Evolutionary conservation across 1,140 invertebrate genomes (phyloP).

Genomic region (Trichonephila clavipes): DNA sequence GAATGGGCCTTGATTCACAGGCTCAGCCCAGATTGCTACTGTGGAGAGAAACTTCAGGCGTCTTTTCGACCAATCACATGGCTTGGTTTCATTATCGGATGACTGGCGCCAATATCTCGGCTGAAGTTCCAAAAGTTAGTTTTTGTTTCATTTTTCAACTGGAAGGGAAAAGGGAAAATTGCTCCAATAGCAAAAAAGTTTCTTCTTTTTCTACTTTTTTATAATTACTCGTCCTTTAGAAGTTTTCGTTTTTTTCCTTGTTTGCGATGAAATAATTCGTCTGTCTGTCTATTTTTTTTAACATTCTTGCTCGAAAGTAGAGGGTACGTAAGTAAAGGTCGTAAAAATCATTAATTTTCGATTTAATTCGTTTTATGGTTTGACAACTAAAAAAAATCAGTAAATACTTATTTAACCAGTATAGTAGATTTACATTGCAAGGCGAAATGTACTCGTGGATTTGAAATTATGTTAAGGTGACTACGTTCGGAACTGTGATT

Average conservation of each 20-base stretch:
- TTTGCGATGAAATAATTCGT: neutral
- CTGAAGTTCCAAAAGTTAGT: neutral
- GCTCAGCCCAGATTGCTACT: conserved; percentile 20
- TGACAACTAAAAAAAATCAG: too few relatives aligned
- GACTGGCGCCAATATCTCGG: conserved; percentile 51
- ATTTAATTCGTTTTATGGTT: too few relatives aligned
- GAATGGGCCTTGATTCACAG: conserved; percentile 12
- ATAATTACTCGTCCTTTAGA: neutral
- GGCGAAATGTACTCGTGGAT: too few relatives aligned
- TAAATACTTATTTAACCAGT: too few relatives aligned
- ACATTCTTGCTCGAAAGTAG: neutral
- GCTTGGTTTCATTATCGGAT: neutral
- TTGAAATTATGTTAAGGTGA: too few relatives aligned
- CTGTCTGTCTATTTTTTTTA: neutral
- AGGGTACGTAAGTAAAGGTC: neutral
- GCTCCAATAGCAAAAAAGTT: neutral
- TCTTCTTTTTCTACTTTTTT: conserved; percentile 4
- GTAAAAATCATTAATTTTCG: neutral
- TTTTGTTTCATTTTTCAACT: conserved; percentile 46
- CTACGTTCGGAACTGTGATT: too few relatives aligned
- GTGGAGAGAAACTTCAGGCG: neutral
- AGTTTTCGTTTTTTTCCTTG: neutral
- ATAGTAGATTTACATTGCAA: too few relatives aligned
- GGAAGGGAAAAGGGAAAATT: neutral
- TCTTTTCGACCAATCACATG: conserved; percentile 6